A percentile compares a stretch with the other conserved stretches of the same genome.
Conservation (phyloP, 1,140 invertebrate species). For the Proales similis region DNA sequence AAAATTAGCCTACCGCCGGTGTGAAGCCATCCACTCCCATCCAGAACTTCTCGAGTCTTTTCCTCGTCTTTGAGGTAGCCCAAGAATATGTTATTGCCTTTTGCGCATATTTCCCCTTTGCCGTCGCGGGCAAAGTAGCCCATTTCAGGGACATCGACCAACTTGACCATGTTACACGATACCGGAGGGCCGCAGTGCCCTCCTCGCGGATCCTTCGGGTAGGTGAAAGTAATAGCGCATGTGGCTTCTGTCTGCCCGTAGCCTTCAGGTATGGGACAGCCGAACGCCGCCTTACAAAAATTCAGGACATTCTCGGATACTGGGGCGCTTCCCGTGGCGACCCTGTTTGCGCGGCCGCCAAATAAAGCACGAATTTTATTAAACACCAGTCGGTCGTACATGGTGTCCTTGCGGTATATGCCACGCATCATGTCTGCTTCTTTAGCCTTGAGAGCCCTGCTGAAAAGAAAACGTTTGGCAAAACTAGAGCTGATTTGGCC, state of each 20-base stretch:
- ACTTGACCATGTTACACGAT: slow-evolving; percentile 80
- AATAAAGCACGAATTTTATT: slow-evolving; percentile 77
- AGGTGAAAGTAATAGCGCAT: slow-evolving; percentile 53
- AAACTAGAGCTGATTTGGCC: slow-evolving; percentile 20
- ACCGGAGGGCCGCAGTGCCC: slow-evolving; percentile 84
- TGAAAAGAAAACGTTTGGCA: slow-evolving; percentile 13
- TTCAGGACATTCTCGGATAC: slow-evolving; percentile 83
- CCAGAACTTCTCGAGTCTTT: slow-evolving; percentile 52
- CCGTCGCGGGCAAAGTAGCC: slow-evolving; percentile 71
- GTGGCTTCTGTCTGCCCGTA: slow-evolving; percentile 96
- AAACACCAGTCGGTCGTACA: slow-evolving; percentile 69
- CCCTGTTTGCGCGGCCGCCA: slow-evolving; percentile 73
- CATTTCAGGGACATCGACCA: slow-evolving; percentile 95
- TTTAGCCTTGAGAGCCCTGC: slow-evolving; percentile 25
- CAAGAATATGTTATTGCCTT: slow-evolving; percentile 67
- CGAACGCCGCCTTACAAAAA: slow-evolving; percentile 82
- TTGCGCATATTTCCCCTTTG: slow-evolving; percentile 64
- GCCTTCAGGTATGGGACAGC: slow-evolving; percentile 70
- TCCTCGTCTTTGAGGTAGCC: slow-evolving; percentile 65
- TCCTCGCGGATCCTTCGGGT: slow-evolving; percentile 81
- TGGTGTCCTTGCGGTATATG: slow-evolving; percentile 27
- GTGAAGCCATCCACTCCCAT: slow-evolving; percentile 55
- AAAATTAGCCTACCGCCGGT: slow-evolving; percentile 48
- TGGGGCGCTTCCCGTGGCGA: slow-evolving; percentile 89
- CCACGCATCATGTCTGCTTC: slow-evolving; percentile 23